Conservation (phyloP, 2,888 invertebrate species). For the Stenichneumon culpator region DNA sequence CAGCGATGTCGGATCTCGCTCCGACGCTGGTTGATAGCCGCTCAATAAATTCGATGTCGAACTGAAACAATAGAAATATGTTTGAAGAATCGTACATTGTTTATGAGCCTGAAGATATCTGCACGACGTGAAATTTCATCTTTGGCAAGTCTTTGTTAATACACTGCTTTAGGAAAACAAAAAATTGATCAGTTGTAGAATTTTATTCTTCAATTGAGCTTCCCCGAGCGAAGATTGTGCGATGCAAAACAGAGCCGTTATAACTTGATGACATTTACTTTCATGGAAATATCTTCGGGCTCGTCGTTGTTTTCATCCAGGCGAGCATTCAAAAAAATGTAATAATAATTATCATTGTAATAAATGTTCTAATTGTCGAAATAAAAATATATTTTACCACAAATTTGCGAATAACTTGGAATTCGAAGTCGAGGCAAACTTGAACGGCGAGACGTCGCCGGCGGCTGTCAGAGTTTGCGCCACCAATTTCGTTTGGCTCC, state of each 20-base stretch:
- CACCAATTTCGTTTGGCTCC: slow-evolving; percentile 79
- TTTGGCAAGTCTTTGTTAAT: too few species aligned
- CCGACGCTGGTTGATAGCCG: slow-evolving; percentile 80
- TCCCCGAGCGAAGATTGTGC: too few species aligned
- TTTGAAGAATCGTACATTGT: neutral
- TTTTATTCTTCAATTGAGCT: too few species aligned
- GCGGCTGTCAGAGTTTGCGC: slow-evolving; percentile 75
- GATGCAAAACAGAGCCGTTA: too few species aligned
- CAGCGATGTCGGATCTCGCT: slow-evolving; percentile 85
- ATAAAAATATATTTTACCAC: slow-evolving; percentile 72
- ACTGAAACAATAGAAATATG: slow-evolving; percentile 77
- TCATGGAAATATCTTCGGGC: too few species aligned
- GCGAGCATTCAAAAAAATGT: too few species aligned
- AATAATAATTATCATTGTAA: neutral
- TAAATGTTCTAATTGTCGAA: neutral
- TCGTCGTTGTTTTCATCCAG: too few species aligned
- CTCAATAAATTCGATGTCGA: slow-evolving; percentile 86
- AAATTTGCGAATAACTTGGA: slow-evolving; percentile 75
- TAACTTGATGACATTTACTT: too few species aligned
- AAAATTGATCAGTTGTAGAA: too few species aligned
- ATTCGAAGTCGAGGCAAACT: slow-evolving; percentile 73
- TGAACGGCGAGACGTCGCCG: slow-evolving; percentile 71
- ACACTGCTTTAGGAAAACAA: too few species aligned
- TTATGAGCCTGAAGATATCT: too few species aligned
- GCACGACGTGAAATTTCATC: too few species aligned